Conservation (phyloP, 2,797 vertebrate species). For the Sphenopsis melanotis region DNA sequence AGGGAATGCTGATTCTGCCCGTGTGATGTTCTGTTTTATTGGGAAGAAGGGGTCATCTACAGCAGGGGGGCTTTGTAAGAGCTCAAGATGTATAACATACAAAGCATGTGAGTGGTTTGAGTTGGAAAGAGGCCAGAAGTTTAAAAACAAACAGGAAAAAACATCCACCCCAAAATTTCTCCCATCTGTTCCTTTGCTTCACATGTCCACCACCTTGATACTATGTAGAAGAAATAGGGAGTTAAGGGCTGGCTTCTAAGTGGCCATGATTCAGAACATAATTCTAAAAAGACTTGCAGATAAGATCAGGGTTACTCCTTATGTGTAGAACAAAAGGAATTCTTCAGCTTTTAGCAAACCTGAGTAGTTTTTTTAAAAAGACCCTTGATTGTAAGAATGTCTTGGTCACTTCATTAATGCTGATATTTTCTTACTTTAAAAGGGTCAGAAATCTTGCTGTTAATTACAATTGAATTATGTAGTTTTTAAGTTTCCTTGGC, state of each 20-base stretch:
- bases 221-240: not conserved
- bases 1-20: not conserved
- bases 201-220: not conserved
- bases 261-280: not conserved
- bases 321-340: not conserved
- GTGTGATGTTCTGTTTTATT: fast-evolving
- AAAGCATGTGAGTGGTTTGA: not conserved
- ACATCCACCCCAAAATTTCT: not conserved
- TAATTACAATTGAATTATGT: not conserved
- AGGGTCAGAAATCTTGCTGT: not conserved
- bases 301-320: not conserved
- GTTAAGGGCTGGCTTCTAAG: not conserved
- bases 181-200: not conserved
- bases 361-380: not conserved
- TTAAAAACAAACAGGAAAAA: constrained; percentile 4
- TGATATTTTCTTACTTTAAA: not conserved
- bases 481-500: not conserved
- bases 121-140: not conserved
- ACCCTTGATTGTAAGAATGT: not conserved
- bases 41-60: not conserved
- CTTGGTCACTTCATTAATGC: not conserved
- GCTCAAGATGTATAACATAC: not conserved
- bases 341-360: not conserved
- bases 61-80: not conserved
- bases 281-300: not conserved